Base-by-base conservation (phyloP, 1,140 invertebrate species). In the Zaprionus ornatus region DNA sequence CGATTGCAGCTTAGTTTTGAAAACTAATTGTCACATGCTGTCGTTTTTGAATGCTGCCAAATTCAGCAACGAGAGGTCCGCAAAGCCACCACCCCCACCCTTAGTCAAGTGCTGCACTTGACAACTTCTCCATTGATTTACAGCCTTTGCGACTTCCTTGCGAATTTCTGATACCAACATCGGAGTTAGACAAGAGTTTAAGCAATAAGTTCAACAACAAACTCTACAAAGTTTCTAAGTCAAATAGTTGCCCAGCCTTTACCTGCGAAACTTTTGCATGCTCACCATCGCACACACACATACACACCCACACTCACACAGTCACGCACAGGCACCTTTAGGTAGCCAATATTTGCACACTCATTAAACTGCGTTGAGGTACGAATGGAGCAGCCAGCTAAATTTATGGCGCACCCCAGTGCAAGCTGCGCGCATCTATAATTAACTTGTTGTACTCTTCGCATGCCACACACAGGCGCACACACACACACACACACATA, bases 361-460 rank as follows among this genome's bases (percentile, higher is more conserved):
- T 86, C 83, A 86, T 88, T 86, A 86, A 86, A 86, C 66, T 59
- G 29, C 60, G 80, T 52, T 66, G 75, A 45, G 60, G 65, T 35
- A 54, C 72, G 45, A 63, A 69, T 63, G 63, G 50, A 80, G 50
- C 77, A 71, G 69, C 84, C 83, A 77, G 74, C 84, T 68, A 52
- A 84, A 88, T 87, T 87, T 90, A 87, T 78, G 67, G 64, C 59
- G 68, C 65, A 25, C 29, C 56, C 50, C 71, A 62, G 66, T 69
- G 63, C 80, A 75, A 71, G 42, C 69, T 80, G 84, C 80, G 80
- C 71, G 81, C 84, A 78, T 84, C 67, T 74, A 69, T 88, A 90
- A 84, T 87, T 90, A 88, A 87, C 84, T 87, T 90, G 84, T 88
- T 88, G 80, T 88, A 59, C 77, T 70, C 37, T 66, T 66, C 55